Evolutionary conservation across 2,113 vertebrate species (phyloP).

Genomic region (Aldabrachelys gigantea): DNA sequence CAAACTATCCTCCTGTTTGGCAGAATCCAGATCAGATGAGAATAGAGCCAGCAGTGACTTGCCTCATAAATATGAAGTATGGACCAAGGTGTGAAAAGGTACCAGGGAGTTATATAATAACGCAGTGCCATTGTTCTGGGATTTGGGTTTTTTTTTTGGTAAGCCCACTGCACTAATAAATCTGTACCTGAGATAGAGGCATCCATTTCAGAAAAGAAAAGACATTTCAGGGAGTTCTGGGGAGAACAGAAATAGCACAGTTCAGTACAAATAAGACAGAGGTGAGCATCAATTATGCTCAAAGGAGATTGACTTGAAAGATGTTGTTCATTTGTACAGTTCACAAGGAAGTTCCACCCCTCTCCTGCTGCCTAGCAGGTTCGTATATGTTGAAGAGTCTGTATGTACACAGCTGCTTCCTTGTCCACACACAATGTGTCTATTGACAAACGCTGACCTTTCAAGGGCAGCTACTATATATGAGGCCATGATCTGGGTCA

Average conservation of each 20-base stretch:
- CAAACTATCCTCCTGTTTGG: rapidly evolving
- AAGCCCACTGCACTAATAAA: neutral
- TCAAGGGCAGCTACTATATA: rapidly evolving
- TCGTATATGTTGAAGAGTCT: neutral
- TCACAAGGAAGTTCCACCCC: neutral
- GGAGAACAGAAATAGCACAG: slow-evolving; percentile 19
- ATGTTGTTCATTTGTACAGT: slow-evolving; percentile 33
- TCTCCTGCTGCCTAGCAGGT: neutral
- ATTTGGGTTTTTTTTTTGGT: neutral
- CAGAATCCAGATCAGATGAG: neutral
- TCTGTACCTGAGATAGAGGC: neutral
- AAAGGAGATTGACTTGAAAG: slow-evolving; percentile 54
- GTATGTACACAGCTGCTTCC: neutral
- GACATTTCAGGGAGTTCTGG: neutral
- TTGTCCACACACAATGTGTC: neutral
- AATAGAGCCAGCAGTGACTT: neutral
- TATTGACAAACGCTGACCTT: neutral
- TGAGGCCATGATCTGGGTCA: neutral
- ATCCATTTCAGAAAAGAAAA: neutral
- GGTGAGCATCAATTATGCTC: slow-evolving; percentile 5
- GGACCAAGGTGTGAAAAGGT: neutral
- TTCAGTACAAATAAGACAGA: slow-evolving; percentile 13
- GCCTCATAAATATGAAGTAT: neutral
- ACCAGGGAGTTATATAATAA: neutral
- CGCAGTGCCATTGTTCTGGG: rapidly evolving